phyloP scores from a whole-genome alignment of 2,888 invertebrate species.

The Philonicus albiceps region DNA sequence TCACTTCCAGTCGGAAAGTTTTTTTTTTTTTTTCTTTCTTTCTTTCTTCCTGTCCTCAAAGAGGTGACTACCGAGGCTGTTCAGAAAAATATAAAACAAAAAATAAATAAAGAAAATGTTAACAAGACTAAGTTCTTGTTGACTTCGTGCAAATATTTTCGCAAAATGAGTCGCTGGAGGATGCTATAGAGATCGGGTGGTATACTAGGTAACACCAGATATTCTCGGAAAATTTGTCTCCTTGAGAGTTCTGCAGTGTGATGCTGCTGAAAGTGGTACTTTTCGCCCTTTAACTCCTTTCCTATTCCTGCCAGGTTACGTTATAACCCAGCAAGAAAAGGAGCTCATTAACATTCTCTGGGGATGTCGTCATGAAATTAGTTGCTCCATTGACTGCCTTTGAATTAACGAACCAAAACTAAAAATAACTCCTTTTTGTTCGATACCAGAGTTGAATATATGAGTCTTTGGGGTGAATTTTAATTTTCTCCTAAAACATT shows the following conservation, averaged over 20 bases:
- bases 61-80: background rate
- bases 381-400: background rate
- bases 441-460: background rate
- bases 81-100: background rate
- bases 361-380: background rate
- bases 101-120: background rate
- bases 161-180: background rate
- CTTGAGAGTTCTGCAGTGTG: background rate
- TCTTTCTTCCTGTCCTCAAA: background rate
- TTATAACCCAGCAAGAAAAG: background rate
- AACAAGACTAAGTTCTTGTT: background rate
- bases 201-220: background rate
- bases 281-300: background rate
- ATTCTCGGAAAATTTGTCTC: background rate
- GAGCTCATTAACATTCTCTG: background rate
- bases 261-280: background rate
- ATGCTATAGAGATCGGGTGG: background rate
- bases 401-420: slow-evolving; percentile 17
- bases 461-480: background rate
- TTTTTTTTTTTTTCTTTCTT: too few relatives aligned
- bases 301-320: background rate
- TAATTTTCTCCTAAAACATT: background rate
- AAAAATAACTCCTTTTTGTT: background rate
- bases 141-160: background rate
- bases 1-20: slow-evolving; percentile 12